Evolutionary conservation across 1,140 invertebrate genomes (phyloP).

Genomic region (Drosophila triauraria): DNA sequence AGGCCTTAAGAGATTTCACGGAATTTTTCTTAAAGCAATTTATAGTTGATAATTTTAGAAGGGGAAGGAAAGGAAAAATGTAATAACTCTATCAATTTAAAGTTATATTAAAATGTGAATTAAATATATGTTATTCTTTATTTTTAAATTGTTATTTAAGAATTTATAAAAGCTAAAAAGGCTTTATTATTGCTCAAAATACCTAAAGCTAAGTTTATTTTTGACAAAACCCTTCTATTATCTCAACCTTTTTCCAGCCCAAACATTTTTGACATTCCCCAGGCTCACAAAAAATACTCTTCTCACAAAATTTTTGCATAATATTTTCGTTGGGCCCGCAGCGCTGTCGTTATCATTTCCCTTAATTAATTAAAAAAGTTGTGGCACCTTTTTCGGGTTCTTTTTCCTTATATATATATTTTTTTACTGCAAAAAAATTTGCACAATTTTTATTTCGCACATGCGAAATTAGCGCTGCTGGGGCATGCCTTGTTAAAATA

Average conservation of each 20-base stretch:
- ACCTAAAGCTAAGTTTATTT: not conserved
- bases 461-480: constrained; percentile 66
- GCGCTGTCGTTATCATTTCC: constrained; percentile 18
- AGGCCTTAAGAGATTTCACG: not conserved
- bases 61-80: too few species aligned
- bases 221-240: not conserved
- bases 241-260: constrained; percentile 10
- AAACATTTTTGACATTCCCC: constrained; percentile 49
- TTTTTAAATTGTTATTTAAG: too few species aligned
- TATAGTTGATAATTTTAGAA: not conserved
- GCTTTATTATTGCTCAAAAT: not conserved
- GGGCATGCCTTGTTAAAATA: constrained; percentile 75
- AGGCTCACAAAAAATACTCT: constrained; percentile 27
- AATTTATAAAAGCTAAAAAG: not conserved
- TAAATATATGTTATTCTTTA: too few species aligned
- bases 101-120: not conserved
- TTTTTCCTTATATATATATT: constrained; percentile 11
- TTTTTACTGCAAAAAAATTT: constrained; percentile 57
- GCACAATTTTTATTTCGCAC: constrained; percentile 76
- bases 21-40: constrained; percentile 2
- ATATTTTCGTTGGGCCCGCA: constrained; percentile 46
- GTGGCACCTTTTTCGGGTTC: constrained; percentile 58
- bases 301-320: constrained; percentile 37
- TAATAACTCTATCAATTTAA: too few species aligned
- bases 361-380: constrained; percentile 83